A percentile compares a stretch with the other conserved stretches of the same genome.
phyloP scores from a whole-genome alignment of 2,888 invertebrate genomes.

The Ecliptopera silaceata region DNA sequence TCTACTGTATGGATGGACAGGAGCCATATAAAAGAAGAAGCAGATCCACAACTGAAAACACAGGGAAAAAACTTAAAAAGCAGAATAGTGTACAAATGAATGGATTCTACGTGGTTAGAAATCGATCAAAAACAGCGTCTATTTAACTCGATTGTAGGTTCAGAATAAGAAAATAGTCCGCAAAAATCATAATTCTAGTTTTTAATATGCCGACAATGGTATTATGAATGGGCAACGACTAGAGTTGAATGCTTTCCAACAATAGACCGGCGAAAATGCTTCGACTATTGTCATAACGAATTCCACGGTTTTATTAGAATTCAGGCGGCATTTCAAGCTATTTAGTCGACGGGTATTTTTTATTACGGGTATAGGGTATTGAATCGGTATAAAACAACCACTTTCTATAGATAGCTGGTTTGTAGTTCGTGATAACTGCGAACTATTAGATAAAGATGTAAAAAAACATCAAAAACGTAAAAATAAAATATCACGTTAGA shows the following conservation, averaged over 20 bases:
- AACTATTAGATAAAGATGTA: no score
- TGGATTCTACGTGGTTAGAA: no score
- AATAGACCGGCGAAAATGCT: constrained; percentile 33
- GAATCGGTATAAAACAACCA: background rate
- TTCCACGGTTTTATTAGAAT: constrained; percentile 18
- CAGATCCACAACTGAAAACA: no score
- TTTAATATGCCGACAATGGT: constrained; percentile 31
- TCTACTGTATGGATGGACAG: no score
- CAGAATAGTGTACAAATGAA: no score
- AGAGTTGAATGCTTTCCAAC: constrained; percentile 31
- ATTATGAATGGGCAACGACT: constrained; percentile 20
- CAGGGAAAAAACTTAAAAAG: no score
- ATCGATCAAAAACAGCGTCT: no score
- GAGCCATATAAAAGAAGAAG: no score
- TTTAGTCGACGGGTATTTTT: constrained; percentile 1
- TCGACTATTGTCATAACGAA: constrained; percentile 21
- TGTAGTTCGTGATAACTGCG: background rate
- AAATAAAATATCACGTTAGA: no score
- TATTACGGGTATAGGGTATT: background rate
- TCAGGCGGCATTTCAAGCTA: constrained; percentile 4
- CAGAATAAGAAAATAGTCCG: background rate
- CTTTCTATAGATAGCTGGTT: background rate
- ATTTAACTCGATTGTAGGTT: background rate
- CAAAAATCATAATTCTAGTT: constrained; percentile 15
- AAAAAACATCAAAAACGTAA: no score